A percentile compares a stretch with the other conserved stretches of the same genome.
phyloP scores from a whole-genome alignment of 2,888 invertebrate genomes.

The Erebia ligea region DNA sequence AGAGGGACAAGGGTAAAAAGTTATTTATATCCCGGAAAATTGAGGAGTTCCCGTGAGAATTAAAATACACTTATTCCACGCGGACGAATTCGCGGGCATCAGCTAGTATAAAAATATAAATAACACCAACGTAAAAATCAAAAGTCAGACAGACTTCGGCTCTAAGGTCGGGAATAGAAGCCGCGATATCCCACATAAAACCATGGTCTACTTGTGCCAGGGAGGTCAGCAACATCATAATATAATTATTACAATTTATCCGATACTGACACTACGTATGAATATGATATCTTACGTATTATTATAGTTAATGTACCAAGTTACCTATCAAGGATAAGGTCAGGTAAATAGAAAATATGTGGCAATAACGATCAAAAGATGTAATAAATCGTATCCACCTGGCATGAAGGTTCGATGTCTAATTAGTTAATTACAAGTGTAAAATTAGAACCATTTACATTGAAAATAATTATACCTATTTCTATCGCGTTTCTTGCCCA shows the following conservation, averaged over 20 bases:
- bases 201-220: too few species aligned
- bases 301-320: not conserved
- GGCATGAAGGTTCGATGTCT: not conserved
- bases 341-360: constrained; percentile 3
- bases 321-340: constrained; percentile 19
- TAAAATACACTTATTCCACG: too few species aligned
- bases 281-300: constrained; percentile 3
- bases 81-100: too few species aligned
- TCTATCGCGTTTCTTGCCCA: not conserved
- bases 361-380: not conserved
- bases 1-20: too few species aligned
- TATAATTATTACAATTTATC: not conserved
- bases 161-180: too few species aligned
- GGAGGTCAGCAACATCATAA: not conserved
- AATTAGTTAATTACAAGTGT: not conserved
- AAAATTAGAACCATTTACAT: not conserved
- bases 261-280: constrained; percentile 13
- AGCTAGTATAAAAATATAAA: too few species aligned
- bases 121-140: too few species aligned
- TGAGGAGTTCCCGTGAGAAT: too few species aligned
- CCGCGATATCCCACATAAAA: too few species aligned
- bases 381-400: not conserved
- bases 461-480: not conserved
- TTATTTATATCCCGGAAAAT: too few species aligned
- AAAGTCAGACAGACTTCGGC: too few species aligned